Evolutionary conservation across 2,113 vertebrate species (phyloP).

Genomic region (Guaruba guarouba): DNA sequence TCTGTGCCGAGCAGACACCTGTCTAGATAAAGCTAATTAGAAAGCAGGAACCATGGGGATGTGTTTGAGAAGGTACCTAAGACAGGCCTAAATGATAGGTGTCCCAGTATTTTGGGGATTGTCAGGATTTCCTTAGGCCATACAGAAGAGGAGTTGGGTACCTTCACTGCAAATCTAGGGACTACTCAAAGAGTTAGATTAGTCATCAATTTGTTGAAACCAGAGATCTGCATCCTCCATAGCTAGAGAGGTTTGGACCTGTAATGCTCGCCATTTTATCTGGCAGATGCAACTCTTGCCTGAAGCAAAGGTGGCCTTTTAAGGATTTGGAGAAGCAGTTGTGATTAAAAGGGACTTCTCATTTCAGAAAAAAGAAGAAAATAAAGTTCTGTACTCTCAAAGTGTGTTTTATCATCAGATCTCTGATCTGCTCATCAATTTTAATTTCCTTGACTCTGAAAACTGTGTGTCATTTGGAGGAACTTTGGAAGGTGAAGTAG

Average conservation of each 20-base stretch:
- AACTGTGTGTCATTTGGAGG: neutral
- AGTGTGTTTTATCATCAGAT: neutral
- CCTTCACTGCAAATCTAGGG: neutral
- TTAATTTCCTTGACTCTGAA: slow-evolving; percentile 17
- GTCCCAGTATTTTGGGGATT: neutral
- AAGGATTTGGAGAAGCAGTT: neutral
- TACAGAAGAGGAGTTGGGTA: neutral
- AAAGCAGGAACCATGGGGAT: neutral
- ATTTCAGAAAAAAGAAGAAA: neutral
- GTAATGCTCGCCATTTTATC: neutral
- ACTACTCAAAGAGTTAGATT: neutral
- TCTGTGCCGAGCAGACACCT: neutral
- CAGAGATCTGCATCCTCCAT: accelerated
- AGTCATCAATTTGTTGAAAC: neutral
- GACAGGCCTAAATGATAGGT: neutral
- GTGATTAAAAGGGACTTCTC: neutral
- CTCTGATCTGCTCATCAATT: slow-evolving; percentile 11
- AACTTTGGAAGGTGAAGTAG: neutral
- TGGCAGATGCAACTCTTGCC: neutral
- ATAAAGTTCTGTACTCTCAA: neutral
- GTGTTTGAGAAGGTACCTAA: neutral
- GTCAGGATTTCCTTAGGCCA: neutral
- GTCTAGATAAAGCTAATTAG: neutral
- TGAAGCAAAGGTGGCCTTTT: neutral
- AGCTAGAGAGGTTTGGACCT: neutral